Evolutionary conservation across 1,140 invertebrate species (phyloP), one percentile per base, ranked within the genome.

Genomic region (Megathymus violae): DNA sequence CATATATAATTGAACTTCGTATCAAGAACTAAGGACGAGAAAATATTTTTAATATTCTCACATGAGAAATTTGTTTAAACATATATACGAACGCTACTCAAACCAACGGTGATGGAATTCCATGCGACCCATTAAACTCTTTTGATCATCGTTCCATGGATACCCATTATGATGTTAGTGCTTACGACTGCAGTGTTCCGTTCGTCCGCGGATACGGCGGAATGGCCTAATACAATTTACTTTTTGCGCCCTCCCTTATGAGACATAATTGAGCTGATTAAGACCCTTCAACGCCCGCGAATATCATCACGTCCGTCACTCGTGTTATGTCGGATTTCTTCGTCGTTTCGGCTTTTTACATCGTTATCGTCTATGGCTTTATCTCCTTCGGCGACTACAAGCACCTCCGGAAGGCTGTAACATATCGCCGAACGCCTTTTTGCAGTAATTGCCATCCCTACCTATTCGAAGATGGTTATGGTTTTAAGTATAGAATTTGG

Each of bases 191-290:
- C 14, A 13, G 13, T n/a, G 14, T 6, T 16, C 31, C 52, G 44
- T 11, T 56, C 22, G 25, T 19, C 19, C 52, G 16, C 15, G 15
- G 19, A 43, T 56, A 44, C 16, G 7, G n/a, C 15, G 31, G 41
- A 46, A 58, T 58, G 54, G 54, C 25, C 54, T 58, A 58, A 58
- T 58, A 58, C 54, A 58, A 58, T 58, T 56, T 13, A 43, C 25
- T 58, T 58, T 58, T 58, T 58, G 43, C 41, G 25, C 41, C 22
- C 41, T 46, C 40, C 54, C 54, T 58, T 58, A 58, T 58, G 54
- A 58, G 54, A 58, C 54, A 58, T 58, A 58, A 58, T 58, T 58
- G 54, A 58, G 41, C 54, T 58, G 54, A 58, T 58, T 58, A 58
- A 58, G 54, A 36, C 41, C 54, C 54, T 34, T 58, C 46, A 58